Conservation (phyloP, 1,140 invertebrate species). For the Papilio aristodemus region DNA sequence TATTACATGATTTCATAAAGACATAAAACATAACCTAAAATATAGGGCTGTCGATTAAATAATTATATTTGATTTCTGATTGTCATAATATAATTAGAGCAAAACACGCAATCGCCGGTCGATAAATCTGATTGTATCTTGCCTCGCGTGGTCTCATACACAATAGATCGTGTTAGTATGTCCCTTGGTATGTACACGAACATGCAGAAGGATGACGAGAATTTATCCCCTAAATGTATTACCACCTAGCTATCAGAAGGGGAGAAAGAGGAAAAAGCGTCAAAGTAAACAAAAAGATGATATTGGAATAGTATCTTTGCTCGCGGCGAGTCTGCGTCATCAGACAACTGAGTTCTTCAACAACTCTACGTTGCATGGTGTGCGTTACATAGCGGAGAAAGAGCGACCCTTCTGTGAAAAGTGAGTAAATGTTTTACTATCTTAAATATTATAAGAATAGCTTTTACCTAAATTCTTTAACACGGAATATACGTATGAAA, state of each 20-base stretch:
- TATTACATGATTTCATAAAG: no score
- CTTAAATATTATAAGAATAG: no score
- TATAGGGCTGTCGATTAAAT: not conserved
- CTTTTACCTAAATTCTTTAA: no score
- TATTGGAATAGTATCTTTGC: slow-evolving; percentile 60
- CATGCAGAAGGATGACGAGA: slow-evolving; percentile 46
- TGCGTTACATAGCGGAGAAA: slow-evolving; percentile 85
- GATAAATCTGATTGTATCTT: slow-evolving; percentile 57
- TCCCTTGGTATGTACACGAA: slow-evolving; percentile 32
- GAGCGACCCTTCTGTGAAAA: slow-evolving; percentile 85
- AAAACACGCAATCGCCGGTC: slow-evolving; percentile 36
- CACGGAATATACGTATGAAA: no score
- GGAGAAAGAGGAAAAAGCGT: slow-evolving; percentile 29
- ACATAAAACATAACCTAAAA: slow-evolving; percentile 13
- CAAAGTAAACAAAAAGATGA: slow-evolving; percentile 40
- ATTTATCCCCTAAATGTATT: slow-evolving; percentile 53
- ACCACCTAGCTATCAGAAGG: slow-evolving; percentile 37
- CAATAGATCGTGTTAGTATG: not conserved
- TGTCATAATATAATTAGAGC: slow-evolving; percentile 8
- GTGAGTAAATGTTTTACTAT: slow-evolving; percentile 70
- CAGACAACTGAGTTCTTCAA: slow-evolving; percentile 86
- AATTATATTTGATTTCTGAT: slow-evolving; percentile 15
- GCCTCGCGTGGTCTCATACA: slow-evolving; percentile 38
- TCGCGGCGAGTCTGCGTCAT: slow-evolving; percentile 82
- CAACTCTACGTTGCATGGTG: slow-evolving; percentile 86